Evolutionary conservation across 1,140 invertebrate genomes (phyloP), one percentile per base, ranked within the genome.

Genomic region (Metopolophium dirhodum): DNA sequence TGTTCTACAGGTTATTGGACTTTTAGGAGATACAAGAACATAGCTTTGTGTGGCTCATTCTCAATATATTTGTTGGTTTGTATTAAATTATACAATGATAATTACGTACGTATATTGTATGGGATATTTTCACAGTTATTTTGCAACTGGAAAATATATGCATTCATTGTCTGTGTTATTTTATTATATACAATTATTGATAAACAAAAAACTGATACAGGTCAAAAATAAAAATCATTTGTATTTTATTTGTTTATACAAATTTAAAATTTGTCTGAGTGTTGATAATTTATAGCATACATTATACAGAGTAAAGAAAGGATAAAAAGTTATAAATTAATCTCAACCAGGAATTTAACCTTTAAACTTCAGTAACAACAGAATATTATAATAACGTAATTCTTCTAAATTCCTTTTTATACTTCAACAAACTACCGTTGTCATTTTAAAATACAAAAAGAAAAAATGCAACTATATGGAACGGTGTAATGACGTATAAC

Each of bases 401-500:
- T 49, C 47, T 89, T 89, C n/a, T 89, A 35, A 89, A 89, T 54
- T 35, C 22, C 22, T 37, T 37, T 88, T 35, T 35, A 35, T 89
- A 30, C n/a, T 23, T 89, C 41, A 49, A n/a, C 85, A 47, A 87
- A 87, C 45, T 89, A 35, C n/a, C 49, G 35, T 89, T 51, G 87
- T 89, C 30, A 23, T 54, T 89, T 89, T 54, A 47, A 87, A 47
- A 87, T 20, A 87, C 45, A 87, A 88, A 88, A 88, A 47, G 30
- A 49, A 88, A 85, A 35, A 45, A 41, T 86, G 37, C 26, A 30
- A 47, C 85, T 85, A 85, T 45, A 41, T 26, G 83, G 22, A 88
- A 49, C 86, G 47, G 86, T 49, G 86, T 49, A 88, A 88, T n/a
- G 86, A 88, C 86, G n/a, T 87, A 87, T 45, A 47, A 45, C 85